Base-by-base conservation (phyloP, 2,888 invertebrate species). In the Aethes cnicana region DNA sequence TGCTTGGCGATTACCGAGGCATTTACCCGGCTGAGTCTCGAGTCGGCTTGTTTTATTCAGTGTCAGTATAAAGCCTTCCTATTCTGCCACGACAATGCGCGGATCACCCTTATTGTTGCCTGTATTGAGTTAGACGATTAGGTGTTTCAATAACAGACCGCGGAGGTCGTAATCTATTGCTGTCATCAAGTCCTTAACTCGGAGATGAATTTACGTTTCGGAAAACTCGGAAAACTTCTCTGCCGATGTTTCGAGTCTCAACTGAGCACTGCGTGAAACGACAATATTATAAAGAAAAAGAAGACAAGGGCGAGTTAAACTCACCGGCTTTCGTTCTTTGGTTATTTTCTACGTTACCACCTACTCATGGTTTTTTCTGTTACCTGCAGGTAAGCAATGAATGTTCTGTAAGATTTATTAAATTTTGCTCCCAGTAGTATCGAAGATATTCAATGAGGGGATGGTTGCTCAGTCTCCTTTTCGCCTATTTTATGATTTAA, bases 121-220 rank as follows among this genome's bases (percentile, higher is more conserved):
- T 66, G 69, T 78, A 81, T 81, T 73, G 77, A 79, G 80, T 74
- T 73, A 73, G 75, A 74, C 79, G 82, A 83, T 84, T 83, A 84
- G 75, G 76, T 62, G 74, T 68, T 77, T 79, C 78, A 75, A 80
- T 77, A 78, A 69, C 66, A 70, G 63, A 60, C 65, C 68, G 59
- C 61, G 54, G 57, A 59, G 60, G 58, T 41, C 52, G 62, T 68
- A 72, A 72, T 76, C 70, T 72, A 72, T 70, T 59, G 64, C 61
- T 68, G 67, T 68, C 67, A 67, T 63, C 64, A 63, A 62, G 63
- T 58, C 56, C 59, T 58, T 56, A 55, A 58, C 56, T 56, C 47
- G 52, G 54, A 56, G 48, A 26, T 18, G 26, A 47, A 23, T 36
- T 12, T 16, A 37, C 36, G 20, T 28, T 35, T 47, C 32, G 30